phyloP scores from a whole-genome alignment of 1,140 invertebrate species.

The Ruditapes philippinarum region DNA sequence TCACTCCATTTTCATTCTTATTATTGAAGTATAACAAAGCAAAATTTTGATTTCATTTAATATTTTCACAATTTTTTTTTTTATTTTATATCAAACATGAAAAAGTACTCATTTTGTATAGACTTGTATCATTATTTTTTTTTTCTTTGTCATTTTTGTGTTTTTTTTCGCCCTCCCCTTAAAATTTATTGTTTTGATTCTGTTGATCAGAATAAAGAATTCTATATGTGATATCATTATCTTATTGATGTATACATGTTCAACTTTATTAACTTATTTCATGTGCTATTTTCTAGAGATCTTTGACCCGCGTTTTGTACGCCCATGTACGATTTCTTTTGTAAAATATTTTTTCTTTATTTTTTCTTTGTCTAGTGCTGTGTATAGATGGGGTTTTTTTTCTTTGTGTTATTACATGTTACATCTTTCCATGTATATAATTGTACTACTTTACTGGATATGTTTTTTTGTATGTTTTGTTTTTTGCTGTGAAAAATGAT shows the following conservation, averaged over 20 bases:
- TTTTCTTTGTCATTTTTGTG: too few relatives aligned
- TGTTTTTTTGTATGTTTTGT: too few relatives aligned
- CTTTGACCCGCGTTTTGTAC: neutral
- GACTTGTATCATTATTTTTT: too few relatives aligned
- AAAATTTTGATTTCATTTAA: too few relatives aligned
- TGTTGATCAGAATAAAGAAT: slow-evolving; percentile 23
- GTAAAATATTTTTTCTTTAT: neutral
- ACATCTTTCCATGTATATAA: neutral
- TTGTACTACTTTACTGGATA: too few relatives aligned
- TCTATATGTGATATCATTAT: slow-evolving; percentile 22
- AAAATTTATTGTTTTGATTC: neutral
- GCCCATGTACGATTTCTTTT: neutral
- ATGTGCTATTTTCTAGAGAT: neutral
- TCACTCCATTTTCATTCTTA: too few relatives aligned
- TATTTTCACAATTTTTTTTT: too few relatives aligned
- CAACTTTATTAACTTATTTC: slow-evolving; percentile 34
- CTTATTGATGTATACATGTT: slow-evolving; percentile 41
- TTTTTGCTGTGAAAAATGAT: too few relatives aligned
- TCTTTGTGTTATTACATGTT: neutral
- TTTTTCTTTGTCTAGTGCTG: neutral
- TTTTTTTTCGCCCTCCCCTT: too few relatives aligned
- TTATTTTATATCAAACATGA: too few relatives aligned
- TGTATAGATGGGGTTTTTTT: neutral
- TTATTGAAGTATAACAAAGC: too few relatives aligned
- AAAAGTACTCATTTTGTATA: too few relatives aligned